Conservation (phyloP, 2,113 vertebrate species). For the Rostratula benghalensis region DNA sequence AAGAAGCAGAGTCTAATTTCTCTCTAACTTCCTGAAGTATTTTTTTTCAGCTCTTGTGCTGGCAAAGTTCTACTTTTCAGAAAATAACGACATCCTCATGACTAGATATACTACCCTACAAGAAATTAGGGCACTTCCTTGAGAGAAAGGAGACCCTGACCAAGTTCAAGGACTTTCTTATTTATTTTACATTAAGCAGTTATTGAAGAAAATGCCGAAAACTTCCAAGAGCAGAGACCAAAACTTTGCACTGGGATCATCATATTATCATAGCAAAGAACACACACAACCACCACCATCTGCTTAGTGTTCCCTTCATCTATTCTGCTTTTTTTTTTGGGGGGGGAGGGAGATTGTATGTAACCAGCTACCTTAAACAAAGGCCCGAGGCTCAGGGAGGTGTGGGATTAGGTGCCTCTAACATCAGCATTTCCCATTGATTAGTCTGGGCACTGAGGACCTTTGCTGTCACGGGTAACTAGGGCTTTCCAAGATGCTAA, state of each 20-base stretch:
- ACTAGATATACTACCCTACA: background rate
- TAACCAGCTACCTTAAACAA: background rate
- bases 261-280: background rate
- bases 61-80: background rate
- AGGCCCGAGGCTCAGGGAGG: background rate
- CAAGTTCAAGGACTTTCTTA: background rate
- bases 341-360: background rate
- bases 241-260: background rate
- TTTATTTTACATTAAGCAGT: background rate
- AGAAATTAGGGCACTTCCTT: background rate
- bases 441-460: background rate
- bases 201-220: background rate
- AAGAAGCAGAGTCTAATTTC: background rate
- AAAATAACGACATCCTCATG: background rate
- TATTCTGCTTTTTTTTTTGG: background rate
- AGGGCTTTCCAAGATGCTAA: slow-evolving; percentile 13
- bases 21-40: background rate
- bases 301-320: background rate
- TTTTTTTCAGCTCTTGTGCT: background rate
- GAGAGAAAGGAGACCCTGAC: background rate
- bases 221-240: background rate
- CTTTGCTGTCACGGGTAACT: background rate
- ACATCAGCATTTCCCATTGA: background rate
- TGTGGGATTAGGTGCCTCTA: background rate
- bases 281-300: background rate